These are phyloP conservation scores for Nomada flava DNA, from an alignment of 2,888 invertebrate species.

Conservation along the genomic window DNA sequence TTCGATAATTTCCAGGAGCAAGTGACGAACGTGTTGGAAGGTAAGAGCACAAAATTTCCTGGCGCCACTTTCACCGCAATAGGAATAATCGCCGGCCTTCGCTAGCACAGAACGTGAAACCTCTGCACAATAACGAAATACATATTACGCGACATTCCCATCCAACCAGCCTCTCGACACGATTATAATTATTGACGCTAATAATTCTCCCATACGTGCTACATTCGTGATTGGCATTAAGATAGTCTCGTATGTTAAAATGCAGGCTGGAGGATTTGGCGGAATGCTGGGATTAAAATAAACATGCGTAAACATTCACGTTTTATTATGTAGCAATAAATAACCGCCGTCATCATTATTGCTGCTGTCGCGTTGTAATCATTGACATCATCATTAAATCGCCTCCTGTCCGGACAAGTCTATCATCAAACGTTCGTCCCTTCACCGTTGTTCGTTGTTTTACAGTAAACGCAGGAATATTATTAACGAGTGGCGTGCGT, in stretches of 20 bases:
- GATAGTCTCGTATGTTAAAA: not conserved
- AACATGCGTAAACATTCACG: conserved; percentile 9
- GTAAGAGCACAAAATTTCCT: conserved; percentile 83
- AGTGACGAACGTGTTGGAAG: conserved; percentile 97
- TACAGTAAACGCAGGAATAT: too few relatives aligned
- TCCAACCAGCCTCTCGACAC: not conserved
- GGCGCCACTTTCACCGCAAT: not conserved
- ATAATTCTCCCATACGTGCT: not conserved
- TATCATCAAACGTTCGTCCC: not conserved
- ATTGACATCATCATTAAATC: conserved; percentile 18
- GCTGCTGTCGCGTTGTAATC: not conserved
- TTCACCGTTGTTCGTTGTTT: not conserved
- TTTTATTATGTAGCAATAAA: conserved; percentile 10
- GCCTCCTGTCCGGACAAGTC: not conserved
- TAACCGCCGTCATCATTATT: not conserved
- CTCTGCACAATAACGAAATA: not conserved
- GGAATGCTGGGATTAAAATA: conserved; percentile 5
- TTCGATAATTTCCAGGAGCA: conserved; percentile 97
- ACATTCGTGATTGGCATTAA: not conserved
- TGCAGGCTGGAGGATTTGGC: not conserved
- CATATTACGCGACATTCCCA: not conserved
- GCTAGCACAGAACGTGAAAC: not conserved
- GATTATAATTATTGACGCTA: not conserved
- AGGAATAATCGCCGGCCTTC: conserved; percentile 4
- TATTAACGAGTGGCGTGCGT: too few relatives aligned